Evolutionary conservation across 2,888 invertebrate species (phyloP), one percentile per base, ranked within the genome.

Genomic region (Archips xylosteana): DNA sequence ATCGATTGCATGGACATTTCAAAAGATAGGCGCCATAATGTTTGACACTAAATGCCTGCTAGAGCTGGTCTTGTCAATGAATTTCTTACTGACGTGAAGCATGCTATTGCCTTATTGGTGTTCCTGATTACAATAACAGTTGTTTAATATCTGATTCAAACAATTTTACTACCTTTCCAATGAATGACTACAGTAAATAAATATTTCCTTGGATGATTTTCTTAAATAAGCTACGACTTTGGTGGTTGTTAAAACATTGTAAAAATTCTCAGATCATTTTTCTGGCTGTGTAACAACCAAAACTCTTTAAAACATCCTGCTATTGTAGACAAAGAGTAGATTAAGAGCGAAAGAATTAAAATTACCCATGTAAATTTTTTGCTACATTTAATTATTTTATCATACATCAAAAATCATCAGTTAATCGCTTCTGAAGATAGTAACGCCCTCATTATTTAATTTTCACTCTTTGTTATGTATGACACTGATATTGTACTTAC

Each of bases 1-100:
- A 86, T 86, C 77, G 78, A 78, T 82, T 85, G 79, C 84, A 81
- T 80, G 75, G 79, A 78, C 74, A 75, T 76, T 81, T 82, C 78
- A 82, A 82, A 78, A 78, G 47, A 39, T 39, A 42, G 15, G 62
- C 47, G 67, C 62, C 57, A 47, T 62, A 72, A 68, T 78, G 76
- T 79, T 79, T 70, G 81, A 83, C 82, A 83, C 79, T 86, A 84
- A 86, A 81, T 80, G 80, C 75, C 75, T 63, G 70, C 71, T 75
- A 64, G 74, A 70, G 75, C 75, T 71, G 71, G 71, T 59, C 69
- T 70, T 45, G 42, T 64, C 36, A 12, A 59, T 23, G 15, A 34
- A 57, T 54, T 10, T 32, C 36, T 32, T 12, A 62, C 2, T 54
- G 54, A 54, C 13, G 13, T 32, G 34, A 70, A 13, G 32, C 36